Conservation (phyloP, 2,888 invertebrate species). For the Caenorhabditis uteleia region DNA sequence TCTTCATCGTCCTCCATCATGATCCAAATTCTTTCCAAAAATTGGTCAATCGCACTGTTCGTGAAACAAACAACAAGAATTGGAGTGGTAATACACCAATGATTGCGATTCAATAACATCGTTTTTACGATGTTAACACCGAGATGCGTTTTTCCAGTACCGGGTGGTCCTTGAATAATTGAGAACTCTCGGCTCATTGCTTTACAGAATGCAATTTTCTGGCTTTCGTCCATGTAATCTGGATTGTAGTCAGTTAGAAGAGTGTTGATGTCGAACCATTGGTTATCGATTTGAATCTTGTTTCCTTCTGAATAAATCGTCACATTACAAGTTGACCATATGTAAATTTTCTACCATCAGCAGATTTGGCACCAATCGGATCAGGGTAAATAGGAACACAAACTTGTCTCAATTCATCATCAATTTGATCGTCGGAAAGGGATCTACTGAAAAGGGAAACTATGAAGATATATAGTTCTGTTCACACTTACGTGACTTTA, state of each 20-base stretch:
- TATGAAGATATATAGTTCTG: too few species aligned
- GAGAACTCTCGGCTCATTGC: slow-evolving; percentile 80
- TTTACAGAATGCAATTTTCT: slow-evolving; percentile 77
- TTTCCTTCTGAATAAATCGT: slow-evolving; percentile 27
- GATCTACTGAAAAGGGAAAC: too few species aligned
- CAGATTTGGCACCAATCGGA: slow-evolving; percentile 1
- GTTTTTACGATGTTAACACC: slow-evolving; percentile 45
- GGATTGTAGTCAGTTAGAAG: slow-evolving; percentile 70
- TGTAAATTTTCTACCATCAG: not conserved
- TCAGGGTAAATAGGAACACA: slow-evolving; percentile 22
- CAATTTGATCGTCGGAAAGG: too few species aligned
- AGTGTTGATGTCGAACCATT: slow-evolving; percentile 24
- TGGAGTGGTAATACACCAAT: slow-evolving; percentile 70
- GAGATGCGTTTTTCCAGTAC: slow-evolving; percentile 75
- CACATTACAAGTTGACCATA: not conserved
- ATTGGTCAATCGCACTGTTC: slow-evolving; percentile 87
- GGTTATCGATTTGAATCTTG: slow-evolving; percentile 22
- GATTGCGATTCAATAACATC: slow-evolving; percentile 47
- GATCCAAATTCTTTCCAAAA: slow-evolving; percentile 76
- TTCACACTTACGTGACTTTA: too few species aligned
- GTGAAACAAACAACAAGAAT: slow-evolving; percentile 83
- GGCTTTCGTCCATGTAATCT: slow-evolving; percentile 76
- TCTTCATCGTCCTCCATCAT: slow-evolving; percentile 30
- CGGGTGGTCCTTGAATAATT: slow-evolving; percentile 86
- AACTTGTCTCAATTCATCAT: not conserved